phyloP scores from a whole-genome alignment of 2,797 vertebrate species.

The Platyrinchus mystaceus region DNA sequence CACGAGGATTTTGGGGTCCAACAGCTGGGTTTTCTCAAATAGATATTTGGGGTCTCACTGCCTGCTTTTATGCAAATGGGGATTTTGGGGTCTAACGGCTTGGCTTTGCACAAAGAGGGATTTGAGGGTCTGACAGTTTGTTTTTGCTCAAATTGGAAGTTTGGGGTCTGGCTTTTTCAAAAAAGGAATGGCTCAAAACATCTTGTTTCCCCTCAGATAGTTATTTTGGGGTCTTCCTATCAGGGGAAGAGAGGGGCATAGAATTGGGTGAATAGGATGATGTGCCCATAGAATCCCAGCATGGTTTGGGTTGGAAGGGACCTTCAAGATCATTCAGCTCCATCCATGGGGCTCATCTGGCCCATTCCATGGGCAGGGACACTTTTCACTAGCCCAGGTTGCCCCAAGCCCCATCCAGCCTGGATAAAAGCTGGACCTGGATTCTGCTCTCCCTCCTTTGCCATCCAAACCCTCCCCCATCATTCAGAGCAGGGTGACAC shows the following conservation, averaged over 20 bases:
- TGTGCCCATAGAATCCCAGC: background rate
- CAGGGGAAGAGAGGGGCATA: background rate
- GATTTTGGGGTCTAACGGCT: background rate
- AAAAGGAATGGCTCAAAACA: background rate
- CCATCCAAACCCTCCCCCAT: background rate
- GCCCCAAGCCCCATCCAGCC: background rate
- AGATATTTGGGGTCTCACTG: background rate
- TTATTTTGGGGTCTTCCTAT: background rate
- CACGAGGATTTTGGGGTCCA: rapidly evolving
- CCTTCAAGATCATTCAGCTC: background rate
- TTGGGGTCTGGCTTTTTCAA: background rate
- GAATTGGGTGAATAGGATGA: background rate
- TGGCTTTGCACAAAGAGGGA: background rate
- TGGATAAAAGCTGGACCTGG: background rate
- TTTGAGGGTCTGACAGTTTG: background rate
- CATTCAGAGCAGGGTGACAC: background rate
- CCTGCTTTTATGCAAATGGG: background rate
- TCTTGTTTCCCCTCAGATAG: background rate
- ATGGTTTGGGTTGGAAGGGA: background rate
- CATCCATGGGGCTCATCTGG: background rate
- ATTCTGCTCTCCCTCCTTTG: background rate
- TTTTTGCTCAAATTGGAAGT: background rate
- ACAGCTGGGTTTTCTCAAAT: rapidly evolving
- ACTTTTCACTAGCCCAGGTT: background rate
- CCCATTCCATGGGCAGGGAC: background rate